Conservation (phyloP, 2,888 invertebrate genomes). For the Antheraea assamensis region DNA sequence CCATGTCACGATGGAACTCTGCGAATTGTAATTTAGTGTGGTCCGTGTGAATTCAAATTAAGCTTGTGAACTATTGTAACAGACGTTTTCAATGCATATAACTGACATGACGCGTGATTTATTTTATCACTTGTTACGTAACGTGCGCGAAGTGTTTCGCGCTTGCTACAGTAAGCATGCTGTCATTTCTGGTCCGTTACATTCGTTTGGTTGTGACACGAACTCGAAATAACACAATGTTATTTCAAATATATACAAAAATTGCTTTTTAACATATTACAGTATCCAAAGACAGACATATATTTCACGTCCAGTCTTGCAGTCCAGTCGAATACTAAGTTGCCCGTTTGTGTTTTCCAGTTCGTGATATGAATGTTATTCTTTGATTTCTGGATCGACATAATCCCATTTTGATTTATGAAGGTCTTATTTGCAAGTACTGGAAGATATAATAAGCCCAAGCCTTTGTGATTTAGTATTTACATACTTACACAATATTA, state of each 20-base stretch:
- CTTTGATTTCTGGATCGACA: conserved; percentile 6
- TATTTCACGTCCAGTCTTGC: background rate
- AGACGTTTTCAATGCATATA: too few species aligned
- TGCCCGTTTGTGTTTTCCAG: background rate
- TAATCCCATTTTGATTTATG: conserved; percentile 4
- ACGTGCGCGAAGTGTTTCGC: too few species aligned
- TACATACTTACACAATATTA: background rate
- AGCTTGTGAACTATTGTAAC: too few species aligned
- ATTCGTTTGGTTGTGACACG: too few species aligned
- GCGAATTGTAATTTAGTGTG: too few species aligned
- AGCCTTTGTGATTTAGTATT: background rate
- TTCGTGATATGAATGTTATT: conserved; percentile 7
- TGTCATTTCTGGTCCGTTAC: too few species aligned
- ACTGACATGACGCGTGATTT: too few species aligned
- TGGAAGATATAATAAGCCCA: background rate
- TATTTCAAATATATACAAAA: background rate
- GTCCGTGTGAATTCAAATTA: too few species aligned
- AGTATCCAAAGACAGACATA: background rate
- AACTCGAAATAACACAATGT: background rate
- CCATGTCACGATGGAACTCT: too few species aligned
- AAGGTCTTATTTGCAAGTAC: background rate
- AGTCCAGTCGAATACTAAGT: background rate
- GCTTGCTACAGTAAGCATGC: too few species aligned
- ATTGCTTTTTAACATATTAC: background rate
- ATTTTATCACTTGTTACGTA: too few species aligned